Evolutionary conservation across 2,797 vertebrate species (phyloP), one percentile per base, ranked within the genome.

Genomic region (Ara ararauna): DNA sequence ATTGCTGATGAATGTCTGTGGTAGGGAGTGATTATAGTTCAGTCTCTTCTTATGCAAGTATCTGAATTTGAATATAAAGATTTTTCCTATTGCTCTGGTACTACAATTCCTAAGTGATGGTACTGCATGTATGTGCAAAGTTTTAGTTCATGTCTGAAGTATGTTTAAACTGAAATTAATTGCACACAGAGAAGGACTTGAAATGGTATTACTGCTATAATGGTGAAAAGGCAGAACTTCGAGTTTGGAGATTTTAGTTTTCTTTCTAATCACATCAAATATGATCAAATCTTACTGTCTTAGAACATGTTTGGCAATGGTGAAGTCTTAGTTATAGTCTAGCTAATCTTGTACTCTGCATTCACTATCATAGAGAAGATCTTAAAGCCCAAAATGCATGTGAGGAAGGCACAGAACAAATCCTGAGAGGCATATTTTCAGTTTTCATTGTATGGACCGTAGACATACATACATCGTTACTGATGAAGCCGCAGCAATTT

Each of bases 1-100:
- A 93, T 95, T 97, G 76, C 65, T 88, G 74, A 93, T 92, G 74
- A 90, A 92, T 90, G 36, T 56, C 78, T 85, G 27, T 68, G 60
- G 62, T 84, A 44, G 76, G 27, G 20, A 89, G 66, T 83, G 61
- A 93, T 94, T 94, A 89, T 76, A 58, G 66, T 89, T 95, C 40
- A 85, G 14, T 47, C 11, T 91, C 7, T 81, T 81, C 29, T 93
- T 79, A 76, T 30, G 75, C n/a, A 85, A 70, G 32, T 40, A 48
- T 89, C 64, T 75, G 56, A 86, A 83, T 93, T 58, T 68, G 48
- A 88, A 82, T 77, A 44, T 56, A 74, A 65, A 67, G 77, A 51
- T 64, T 81, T 68, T 84, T 86, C 32, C 44, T 71, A 14, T 72
- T 61, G 16, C 60, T 88, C 1, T 48, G 11, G 29, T 36, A 23